Evolutionary conservation across 2,113 vertebrate species (phyloP), one percentile per base, ranked within the genome.

Genomic region (Gymnorhina tibicen): DNA sequence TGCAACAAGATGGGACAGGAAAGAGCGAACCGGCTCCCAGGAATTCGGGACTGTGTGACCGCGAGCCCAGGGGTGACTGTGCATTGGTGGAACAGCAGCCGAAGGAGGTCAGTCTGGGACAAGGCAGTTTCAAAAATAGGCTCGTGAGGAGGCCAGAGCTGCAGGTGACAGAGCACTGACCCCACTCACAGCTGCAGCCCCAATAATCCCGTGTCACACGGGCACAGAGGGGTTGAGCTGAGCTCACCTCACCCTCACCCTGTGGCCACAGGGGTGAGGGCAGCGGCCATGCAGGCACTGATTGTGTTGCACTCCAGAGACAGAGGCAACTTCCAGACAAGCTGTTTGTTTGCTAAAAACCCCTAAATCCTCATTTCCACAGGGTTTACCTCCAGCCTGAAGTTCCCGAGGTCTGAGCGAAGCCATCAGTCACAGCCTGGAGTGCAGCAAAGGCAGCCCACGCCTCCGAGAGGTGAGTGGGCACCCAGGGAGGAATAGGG

Each of bases 351-450:
- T 73, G 33, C 92, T 77, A 33, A 74, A 68, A 76, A 23, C 19
- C 50, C 50, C 55, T 52, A 91, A 92, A 59, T 70, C 44, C 74
- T 91, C 74, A 20, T 91, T 95, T 83, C 55, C 12, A 9, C 41
- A 3, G 66, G 77, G 39, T 56, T 35, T 27, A n/a, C 13, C 63
- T 10, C 8, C 7, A 26, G 79, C 41, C 90, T 82, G 75, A 91
- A 49, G 69, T 64, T 93, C 62, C 70, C 64, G 44, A 91, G 89
- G 68, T 87, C 33, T 39, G 81, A 75, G 69, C 79, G 77, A 58
- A 93, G 55, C 69, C 80, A 64, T 80, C 63, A 70, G 92, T 83
- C 75, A 80, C 44, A 81, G 87, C 33, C 91, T 47, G 82, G 60
- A 11, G 49, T 20, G 56, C 33, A 30, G 69, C 35, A 63, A 80